A percentile compares a stretch with the other conserved stretches of the same genome.
phyloP scores from a whole-genome alignment of 2,888 invertebrate genomes.

The Fragum whitleyi region DNA sequence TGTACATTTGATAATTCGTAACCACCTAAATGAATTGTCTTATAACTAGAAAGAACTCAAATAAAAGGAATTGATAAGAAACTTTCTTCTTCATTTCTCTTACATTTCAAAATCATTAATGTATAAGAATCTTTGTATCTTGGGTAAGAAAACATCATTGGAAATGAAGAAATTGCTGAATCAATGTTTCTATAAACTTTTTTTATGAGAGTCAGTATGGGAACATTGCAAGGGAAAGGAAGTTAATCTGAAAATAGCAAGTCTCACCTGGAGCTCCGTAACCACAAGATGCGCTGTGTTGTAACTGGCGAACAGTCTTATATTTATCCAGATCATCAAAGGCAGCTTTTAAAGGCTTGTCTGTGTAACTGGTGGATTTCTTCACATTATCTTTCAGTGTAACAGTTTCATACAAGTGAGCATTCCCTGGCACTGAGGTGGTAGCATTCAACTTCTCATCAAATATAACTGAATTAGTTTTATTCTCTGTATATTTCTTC shows the following conservation, averaged over 20 bases:
- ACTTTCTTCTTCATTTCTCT: too few relatives aligned
- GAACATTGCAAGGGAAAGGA: background rate
- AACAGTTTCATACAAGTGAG: slow-evolving; percentile 68
- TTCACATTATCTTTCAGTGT: slow-evolving; percentile 61
- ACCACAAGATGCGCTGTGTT: slow-evolving; percentile 89
- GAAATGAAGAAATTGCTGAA: too few relatives aligned
- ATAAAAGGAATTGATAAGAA: too few relatives aligned
- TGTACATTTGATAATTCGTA: too few relatives aligned
- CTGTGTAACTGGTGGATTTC: slow-evolving; percentile 52
- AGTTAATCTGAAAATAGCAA: too few relatives aligned
- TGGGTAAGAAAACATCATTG: too few relatives aligned
- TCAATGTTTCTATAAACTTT: too few relatives aligned
- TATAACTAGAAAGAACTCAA: too few relatives aligned
- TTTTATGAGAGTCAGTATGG: background rate
- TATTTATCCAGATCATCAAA: slow-evolving; percentile 78
- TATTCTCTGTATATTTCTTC: slow-evolving; percentile 22
- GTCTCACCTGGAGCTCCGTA: slow-evolving; percentile 87
- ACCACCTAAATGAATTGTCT: too few relatives aligned
- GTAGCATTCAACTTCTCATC: slow-evolving; percentile 77
- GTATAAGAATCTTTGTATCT: too few relatives aligned
- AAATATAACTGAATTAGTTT: slow-evolving; percentile 66
- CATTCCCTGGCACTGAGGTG: slow-evolving; percentile 79
- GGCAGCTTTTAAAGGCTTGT: slow-evolving; percentile 39
- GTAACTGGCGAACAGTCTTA: slow-evolving; percentile 88
- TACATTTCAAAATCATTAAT: too few relatives aligned